phyloP scores from a whole-genome alignment of 2,888 invertebrate genomes.

The Papilio protenor region DNA sequence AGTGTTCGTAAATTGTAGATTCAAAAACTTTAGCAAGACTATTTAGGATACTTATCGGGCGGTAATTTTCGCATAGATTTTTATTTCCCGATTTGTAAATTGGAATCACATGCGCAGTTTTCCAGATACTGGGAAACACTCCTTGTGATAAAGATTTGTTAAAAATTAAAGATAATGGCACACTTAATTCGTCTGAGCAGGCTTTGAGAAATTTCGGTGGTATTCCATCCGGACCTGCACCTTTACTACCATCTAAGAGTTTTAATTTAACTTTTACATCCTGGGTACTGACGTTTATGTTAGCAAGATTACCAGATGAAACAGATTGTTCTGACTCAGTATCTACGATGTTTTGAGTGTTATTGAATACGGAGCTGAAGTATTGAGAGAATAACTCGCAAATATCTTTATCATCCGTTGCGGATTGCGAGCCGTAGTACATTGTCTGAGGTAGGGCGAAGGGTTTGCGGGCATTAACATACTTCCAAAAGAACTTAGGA shows the following conservation, averaged over 20 bases:
- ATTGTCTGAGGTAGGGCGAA: constrained; percentile 9
- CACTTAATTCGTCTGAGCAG: background rate
- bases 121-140: constrained; percentile 1
- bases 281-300: background rate
- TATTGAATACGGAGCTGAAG: constrained; percentile 29
- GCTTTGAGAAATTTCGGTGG: constrained; percentile 26
- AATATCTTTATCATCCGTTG: background rate
- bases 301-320: background rate
- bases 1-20: constrained; percentile 29
- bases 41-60: background rate
- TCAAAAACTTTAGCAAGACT: constrained; percentile 8
- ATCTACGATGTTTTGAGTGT: background rate
- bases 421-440: constrained; percentile 14
- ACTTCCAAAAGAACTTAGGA: constrained; percentile 30
- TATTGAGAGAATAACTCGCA: constrained; percentile 29
- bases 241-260: constrained; percentile 19
- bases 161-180: constrained; percentile 9
- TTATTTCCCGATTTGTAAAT: background rate
- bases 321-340: background rate
- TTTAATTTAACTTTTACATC: constrained; percentile 28
- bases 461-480: background rate
- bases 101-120: constrained; percentile 10
- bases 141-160: constrained; percentile 11
- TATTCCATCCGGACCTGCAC: constrained; percentile 27
- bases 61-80: background rate